phyloP scores from a whole-genome alignment of 2,888 invertebrate genomes.

The Chrysolina haemoptera region DNA sequence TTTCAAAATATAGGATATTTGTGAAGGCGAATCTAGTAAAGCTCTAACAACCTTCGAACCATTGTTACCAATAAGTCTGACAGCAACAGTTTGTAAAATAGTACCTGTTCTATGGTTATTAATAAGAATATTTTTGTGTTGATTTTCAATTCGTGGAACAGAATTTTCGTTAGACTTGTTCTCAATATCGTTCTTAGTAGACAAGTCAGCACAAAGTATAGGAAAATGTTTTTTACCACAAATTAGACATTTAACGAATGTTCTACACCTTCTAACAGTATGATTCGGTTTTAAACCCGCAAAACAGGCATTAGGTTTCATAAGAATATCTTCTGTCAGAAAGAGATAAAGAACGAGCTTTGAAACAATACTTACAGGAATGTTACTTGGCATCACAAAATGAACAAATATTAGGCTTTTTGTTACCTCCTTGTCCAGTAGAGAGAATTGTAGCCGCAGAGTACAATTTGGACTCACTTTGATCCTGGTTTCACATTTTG shows the following conservation, averaged over 20 bases:
- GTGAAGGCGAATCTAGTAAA: not conserved
- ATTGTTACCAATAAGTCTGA: too few relatives aligned
- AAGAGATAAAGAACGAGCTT: not conserved
- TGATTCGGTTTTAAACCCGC: not conserved
- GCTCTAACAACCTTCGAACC: conserved; percentile 16
- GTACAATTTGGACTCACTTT: too few relatives aligned
- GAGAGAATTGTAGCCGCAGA: too few relatives aligned
- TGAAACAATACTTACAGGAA: conserved; percentile 8
- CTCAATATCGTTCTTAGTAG: not conserved
- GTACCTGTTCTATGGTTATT: conserved; percentile 12
- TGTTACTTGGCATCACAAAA: not conserved
- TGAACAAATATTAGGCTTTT: too few relatives aligned
- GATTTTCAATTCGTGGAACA: not conserved
- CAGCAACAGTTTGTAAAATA: conserved; percentile 16
- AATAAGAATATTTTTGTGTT: not conserved
- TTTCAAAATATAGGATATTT: not conserved
- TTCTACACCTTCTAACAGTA: not conserved
- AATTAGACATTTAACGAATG: conserved; percentile 8
- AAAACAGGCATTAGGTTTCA: conserved; percentile 3
- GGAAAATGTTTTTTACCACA: conserved; percentile 11
- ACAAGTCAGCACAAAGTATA: conserved; percentile 7
- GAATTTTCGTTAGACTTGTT: not conserved
- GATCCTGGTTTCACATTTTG: too few relatives aligned
- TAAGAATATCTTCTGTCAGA: not conserved
- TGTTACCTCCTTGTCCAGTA: too few relatives aligned